Conservation (phyloP, 2,888 invertebrate genomes). For the Drosophila ustulata region DNA sequence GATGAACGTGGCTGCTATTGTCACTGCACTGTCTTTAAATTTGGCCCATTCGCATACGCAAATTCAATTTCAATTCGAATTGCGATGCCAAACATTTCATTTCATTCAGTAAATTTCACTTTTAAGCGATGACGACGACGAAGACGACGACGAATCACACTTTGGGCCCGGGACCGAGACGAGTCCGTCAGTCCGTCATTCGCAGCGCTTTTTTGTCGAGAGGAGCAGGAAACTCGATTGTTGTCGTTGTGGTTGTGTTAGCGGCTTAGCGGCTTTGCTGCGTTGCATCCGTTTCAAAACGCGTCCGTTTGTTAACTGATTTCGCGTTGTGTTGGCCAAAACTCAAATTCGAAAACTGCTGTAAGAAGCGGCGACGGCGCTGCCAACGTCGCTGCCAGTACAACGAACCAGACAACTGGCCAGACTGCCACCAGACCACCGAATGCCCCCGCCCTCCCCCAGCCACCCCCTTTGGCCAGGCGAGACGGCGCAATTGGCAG, state of each 20-base stretch:
- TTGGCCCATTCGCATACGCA: conserved; percentile 23
- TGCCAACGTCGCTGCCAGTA: conserved; percentile 51
- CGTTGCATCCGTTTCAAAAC: conserved; percentile 81
- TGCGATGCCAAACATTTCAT: conserved; percentile 52
- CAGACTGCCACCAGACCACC: conserved; percentile 46
- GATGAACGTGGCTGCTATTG: conserved; percentile 43
- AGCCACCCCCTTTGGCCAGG: conserved; percentile 8
- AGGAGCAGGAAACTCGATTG: conserved; percentile 65
- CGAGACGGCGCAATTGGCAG: conserved; percentile 52
- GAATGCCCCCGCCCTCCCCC: conserved; percentile 4
- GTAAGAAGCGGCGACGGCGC: conserved; percentile 47
- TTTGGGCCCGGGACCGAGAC: conserved; percentile 36
- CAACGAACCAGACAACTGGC: conserved; percentile 67
- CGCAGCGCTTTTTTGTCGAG: conserved; percentile 47
- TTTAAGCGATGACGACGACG: conserved; percentile 56
- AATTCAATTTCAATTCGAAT: conserved; percentile 36
- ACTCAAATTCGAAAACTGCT: conserved; percentile 77
- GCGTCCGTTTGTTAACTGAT: conserved; percentile 84
- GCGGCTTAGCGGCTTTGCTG: conserved; percentile 10
- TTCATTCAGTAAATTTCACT: conserved; percentile 79
- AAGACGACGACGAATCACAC: conserved; percentile 31
- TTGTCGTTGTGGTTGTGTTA: conserved; percentile 10
- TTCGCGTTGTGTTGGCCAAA: conserved; percentile 80
- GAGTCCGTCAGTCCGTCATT: conserved; percentile 30
- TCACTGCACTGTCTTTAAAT: conserved; percentile 42